Evolutionary conservation across 1,140 invertebrate species (phyloP), one percentile per base, ranked within the genome.

Genomic region (Drosophila quadrilineata): DNA sequence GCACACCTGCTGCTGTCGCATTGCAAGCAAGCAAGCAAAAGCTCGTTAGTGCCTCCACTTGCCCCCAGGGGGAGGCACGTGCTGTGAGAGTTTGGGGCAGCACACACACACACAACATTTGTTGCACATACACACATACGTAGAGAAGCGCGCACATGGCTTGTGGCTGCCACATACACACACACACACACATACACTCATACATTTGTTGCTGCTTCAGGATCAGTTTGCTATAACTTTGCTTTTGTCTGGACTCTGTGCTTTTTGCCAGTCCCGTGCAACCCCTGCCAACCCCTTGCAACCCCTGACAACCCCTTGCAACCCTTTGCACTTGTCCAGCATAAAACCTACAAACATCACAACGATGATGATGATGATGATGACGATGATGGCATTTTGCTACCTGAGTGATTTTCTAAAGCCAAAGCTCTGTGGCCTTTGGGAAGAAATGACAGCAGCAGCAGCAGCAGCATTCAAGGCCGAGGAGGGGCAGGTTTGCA

Each of bases 1-100:
- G 79, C 79, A 85, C 79, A 85, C 79, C 79, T 85, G 79, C 79
- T 85, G 80, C 79, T 85, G 79, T 85, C 79, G 79, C 79, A 85
- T 71, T 79, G 75, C 79, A 85, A 85, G 76, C n/a, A n/a, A 35
- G 41, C 77, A 45, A 84, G 79, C 79, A 84, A 84, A 84, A 84
- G 77, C 77, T 84, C 77, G 77, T 84, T 84, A 84, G 71, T 63
- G 48, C 50, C 35, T 41, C 10, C 14, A 24, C 12, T 48, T 35
- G 46, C 53, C 49, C 22, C 1, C 64, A 56, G 29, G 38, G 54
- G 71, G 64, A n/a, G n/a, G n/a, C n/a, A n/a, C n/a, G n/a, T n/a
- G n/a, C n/a, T n/a, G n/a, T n/a, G n/a, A n/a, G n/a, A n/a, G n/a
- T n/a, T n/a, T n/a, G n/a, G n/a, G n/a, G n/a, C n/a, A n/a, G n/a